Evolutionary conservation across 2,797 vertebrate genomes (phyloP).

Genomic region (Anguilla pacifica): DNA sequence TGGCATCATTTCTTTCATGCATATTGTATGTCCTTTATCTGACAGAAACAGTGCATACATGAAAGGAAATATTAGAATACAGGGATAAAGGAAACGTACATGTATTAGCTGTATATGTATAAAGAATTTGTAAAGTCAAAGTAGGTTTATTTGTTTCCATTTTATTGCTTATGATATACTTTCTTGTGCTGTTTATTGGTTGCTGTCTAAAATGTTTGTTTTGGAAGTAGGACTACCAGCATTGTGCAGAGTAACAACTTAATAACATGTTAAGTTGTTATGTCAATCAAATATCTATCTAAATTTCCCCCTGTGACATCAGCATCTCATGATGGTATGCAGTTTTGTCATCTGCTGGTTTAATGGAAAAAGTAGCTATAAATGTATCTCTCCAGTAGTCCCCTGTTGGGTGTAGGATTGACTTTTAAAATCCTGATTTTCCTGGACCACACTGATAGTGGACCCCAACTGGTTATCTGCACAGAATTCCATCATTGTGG

Average conservation of each 20-base stretch:
- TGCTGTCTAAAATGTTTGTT: not conserved
- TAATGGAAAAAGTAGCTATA: not conserved
- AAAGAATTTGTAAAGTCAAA: not conserved
- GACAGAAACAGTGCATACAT: constrained; percentile 13
- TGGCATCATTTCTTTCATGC: not conserved
- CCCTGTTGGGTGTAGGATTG: not conserved
- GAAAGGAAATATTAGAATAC: constrained; percentile 29
- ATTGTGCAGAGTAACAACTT: not conserved
- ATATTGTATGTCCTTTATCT: constrained; percentile 16
- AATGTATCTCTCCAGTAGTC: not conserved
- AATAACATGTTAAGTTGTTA: not conserved
- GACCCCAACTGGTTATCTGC: constrained; percentile 29
- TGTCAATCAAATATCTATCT: constrained; percentile 11
- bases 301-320: not conserved
- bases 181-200: not conserved
- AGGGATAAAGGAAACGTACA: not conserved
- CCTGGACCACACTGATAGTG: constrained; percentile 20
- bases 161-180: not conserved
- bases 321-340: not conserved
- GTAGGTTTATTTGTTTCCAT: not conserved
- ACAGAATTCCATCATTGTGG: constrained; percentile 29
- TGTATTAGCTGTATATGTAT: not conserved
- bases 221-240: not conserved
- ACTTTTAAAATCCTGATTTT: constrained; percentile 19
- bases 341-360: not conserved